Evolutionary conservation across 1,140 invertebrate genomes (phyloP).

Genomic region (Agrilus planipennis): DNA sequence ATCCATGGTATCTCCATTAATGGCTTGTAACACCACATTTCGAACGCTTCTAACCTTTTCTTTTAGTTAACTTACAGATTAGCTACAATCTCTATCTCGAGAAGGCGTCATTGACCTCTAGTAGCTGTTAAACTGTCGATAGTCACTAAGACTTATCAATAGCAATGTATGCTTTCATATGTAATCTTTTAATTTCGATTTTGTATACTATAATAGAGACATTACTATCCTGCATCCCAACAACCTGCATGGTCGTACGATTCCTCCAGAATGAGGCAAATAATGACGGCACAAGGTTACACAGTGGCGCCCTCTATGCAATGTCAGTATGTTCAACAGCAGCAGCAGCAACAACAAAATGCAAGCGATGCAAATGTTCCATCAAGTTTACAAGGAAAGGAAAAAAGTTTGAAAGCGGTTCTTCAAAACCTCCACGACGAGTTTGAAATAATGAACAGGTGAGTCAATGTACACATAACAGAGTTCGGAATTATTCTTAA

Average conservation of each 20-base stretch:
- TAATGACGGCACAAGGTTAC: not conserved
- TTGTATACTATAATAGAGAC: not conserved
- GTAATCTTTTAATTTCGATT: not conserved
- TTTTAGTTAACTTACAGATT: too few species aligned
- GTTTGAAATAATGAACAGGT: slow-evolving; percentile 36
- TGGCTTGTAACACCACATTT: too few species aligned
- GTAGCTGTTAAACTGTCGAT: too few species aligned
- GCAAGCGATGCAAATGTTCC: slow-evolving; percentile 3
- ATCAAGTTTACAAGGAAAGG: slow-evolving; percentile 17
- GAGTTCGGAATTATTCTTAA: slow-evolving; percentile 36
- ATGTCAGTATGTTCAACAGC: not conserved
- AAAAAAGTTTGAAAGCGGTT: slow-evolving; percentile 31
- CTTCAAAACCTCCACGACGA: slow-evolving; percentile 37
- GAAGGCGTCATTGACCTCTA: too few species aligned
- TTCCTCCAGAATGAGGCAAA: too few species aligned
- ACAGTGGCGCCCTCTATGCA: not conserved
- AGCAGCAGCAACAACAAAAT: slow-evolving; percentile 5
- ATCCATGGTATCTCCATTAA: too few species aligned
- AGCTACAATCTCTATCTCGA: too few species aligned
- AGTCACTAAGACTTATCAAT: not conserved
- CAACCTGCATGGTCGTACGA: not conserved
- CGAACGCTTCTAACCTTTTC: too few species aligned
- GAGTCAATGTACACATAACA: slow-evolving; percentile 24
- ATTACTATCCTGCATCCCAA: slow-evolving; percentile 1
- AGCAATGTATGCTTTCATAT: not conserved